Evolutionary conservation across 2,113 vertebrate genomes (phyloP).

Genomic region (Ardeotis arabs): DNA sequence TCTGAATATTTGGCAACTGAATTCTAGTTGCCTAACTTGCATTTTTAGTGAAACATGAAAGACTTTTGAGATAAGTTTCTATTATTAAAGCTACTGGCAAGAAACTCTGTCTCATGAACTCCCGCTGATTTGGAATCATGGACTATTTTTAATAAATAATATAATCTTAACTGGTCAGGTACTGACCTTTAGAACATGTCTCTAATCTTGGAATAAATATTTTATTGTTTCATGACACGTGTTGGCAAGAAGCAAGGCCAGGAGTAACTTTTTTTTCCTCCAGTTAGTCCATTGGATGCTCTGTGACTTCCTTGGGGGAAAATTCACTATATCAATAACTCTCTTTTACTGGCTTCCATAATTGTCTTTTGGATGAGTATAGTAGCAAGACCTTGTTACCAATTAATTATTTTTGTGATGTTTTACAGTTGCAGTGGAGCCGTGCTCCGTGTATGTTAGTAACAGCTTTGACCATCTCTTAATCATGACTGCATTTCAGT

Average conservation of each 20-base stretch:
- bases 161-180: neutral
- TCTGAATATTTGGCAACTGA: neutral
- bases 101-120: neutral
- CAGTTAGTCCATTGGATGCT: fast-evolving
- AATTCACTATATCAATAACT: neutral
- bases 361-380: neutral
- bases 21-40: neutral
- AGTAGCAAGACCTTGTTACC: neutral
- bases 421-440: neutral
- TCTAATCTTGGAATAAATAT: neutral
- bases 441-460: neutral
- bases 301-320: neutral
- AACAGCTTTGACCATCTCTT: neutral
- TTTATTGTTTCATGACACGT: neutral
- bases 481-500: neutral
- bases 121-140: neutral
- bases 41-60: neutral
- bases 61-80: neutral
- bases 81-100: neutral
- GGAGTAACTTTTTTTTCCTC: neutral
- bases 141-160: neutral
- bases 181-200: neutral
- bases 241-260: neutral
- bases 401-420: neutral
- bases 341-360: neutral